Percentiles rank a stretch among this genome's conserved stretches.
Conservation (phyloP, 2,888 invertebrate genomes). For the Andrena camellia region DNA sequence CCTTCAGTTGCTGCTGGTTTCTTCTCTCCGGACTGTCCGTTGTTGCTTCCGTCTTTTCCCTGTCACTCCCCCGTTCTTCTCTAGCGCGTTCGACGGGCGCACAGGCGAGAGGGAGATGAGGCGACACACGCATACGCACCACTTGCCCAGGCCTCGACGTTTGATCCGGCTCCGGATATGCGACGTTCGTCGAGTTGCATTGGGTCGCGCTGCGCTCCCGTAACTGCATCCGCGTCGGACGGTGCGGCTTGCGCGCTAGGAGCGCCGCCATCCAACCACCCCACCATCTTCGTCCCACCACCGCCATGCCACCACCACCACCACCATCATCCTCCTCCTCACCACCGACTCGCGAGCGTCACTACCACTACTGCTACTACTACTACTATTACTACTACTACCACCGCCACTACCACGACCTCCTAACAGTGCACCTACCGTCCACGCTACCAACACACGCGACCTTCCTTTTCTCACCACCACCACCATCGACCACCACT, state of each 20-base stretch:
- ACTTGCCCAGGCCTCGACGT: conserved; percentile 74
- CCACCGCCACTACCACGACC: conserved; percentile 27
- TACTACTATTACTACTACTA: conserved; percentile 30
- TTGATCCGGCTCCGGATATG: conserved; percentile 79
- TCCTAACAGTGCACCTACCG: conserved; percentile 24
- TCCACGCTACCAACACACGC: conserved; percentile 55
- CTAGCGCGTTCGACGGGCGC: conserved; percentile 62
- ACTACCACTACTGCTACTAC: conserved; percentile 50
- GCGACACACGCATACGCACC: conserved; percentile 74
- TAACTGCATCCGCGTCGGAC: conserved; percentile 85
- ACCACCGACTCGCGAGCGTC: conserved; percentile 57
- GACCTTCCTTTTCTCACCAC: conserved; percentile 55
- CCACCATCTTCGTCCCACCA: conserved; percentile 71
- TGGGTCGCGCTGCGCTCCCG: conserved; percentile 85
- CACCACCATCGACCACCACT: conserved; percentile 38
- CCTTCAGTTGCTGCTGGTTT: not conserved
- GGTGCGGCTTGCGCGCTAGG: conserved; percentile 83
- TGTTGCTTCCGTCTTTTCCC: conserved; percentile 41
- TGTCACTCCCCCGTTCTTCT: conserved; percentile 59
- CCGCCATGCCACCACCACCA: conserved; percentile 58
- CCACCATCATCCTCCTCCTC: conserved; percentile 47
- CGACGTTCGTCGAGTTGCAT: conserved; percentile 82
- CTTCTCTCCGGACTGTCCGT: not conserved
- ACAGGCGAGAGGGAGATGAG: conserved; percentile 64
- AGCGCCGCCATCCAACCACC: conserved; percentile 83